Percentiles rank a stretch among this genome's conserved stretches.
phyloP scores from a whole-genome alignment of 2,797 vertebrate species.

The Strix occidentalis region DNA sequence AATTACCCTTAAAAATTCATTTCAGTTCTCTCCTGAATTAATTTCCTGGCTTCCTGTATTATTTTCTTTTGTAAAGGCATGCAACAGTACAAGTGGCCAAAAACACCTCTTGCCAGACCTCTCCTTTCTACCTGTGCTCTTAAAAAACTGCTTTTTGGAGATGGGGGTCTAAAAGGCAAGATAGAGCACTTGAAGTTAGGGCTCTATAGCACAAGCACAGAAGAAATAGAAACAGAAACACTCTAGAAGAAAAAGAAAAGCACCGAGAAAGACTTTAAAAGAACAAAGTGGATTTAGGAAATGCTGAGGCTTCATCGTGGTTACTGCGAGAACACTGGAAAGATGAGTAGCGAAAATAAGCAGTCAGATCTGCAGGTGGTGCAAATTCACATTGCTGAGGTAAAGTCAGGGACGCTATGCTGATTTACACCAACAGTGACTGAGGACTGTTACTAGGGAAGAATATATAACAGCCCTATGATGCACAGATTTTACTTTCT shows the following conservation, averaged over 20 bases:
- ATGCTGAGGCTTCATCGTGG: accelerated
- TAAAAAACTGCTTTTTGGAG: not conserved
- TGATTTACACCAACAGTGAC: not conserved
- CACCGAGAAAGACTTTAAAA: not conserved
- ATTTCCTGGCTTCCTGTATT: not conserved
- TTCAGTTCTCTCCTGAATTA: not conserved
- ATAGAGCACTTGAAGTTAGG: not conserved
- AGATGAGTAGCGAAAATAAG: not conserved
- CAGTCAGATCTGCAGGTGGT: not conserved
- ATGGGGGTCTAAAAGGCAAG: not conserved
- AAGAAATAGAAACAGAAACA: not conserved
- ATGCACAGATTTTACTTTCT: not conserved
- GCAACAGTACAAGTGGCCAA: not conserved
- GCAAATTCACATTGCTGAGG: not conserved
- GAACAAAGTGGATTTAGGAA: not conserved
- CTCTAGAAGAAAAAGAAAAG: not conserved
- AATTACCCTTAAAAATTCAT: not conserved
- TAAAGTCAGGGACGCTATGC: not conserved
- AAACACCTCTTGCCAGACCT: not conserved
- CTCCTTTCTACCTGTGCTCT: not conserved
- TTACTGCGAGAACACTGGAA: not conserved
- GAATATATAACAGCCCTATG: not conserved
- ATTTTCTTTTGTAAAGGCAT: not conserved
- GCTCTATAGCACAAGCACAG: not conserved
- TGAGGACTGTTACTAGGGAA: not conserved